Evolutionary conservation across 2,888 invertebrate species (phyloP).

Genomic region (Lepidocyrtoides sp.): DNA sequence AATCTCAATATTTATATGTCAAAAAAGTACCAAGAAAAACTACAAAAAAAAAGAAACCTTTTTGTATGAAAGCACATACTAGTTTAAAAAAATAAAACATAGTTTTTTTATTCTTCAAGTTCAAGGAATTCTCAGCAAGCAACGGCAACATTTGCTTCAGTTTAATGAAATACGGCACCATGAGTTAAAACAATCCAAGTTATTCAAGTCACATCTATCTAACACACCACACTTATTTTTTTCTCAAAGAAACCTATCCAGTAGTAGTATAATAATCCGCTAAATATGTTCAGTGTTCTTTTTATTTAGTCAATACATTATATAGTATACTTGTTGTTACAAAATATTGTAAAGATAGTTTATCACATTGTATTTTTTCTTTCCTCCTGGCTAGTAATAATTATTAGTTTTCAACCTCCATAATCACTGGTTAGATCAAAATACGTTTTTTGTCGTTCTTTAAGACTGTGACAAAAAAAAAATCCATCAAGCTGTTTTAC

Average conservation of each 20-base stretch:
- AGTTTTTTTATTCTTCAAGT: constrained; percentile 37
- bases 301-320: not conserved
- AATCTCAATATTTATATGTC: constrained; percentile 12
- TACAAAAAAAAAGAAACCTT: constrained; percentile 4
- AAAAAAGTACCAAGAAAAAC: constrained; percentile 35
- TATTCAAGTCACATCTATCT: constrained; percentile 1
- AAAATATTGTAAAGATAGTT: not conserved
- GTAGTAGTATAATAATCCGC: not conserved
- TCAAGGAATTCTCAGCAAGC: constrained; percentile 53
- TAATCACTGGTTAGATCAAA: too few species aligned
- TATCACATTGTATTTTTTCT: not conserved
- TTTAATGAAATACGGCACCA: constrained; percentile 12
- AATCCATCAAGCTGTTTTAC: not conserved
- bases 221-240: constrained; percentile 3
- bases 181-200: not conserved
- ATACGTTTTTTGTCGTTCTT: not conserved
- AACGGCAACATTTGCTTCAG: constrained; percentile 37
- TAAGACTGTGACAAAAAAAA: not conserved
- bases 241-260: not conserved
- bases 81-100: not conserved
- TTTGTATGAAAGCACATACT: not conserved
- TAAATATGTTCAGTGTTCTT: constrained; percentile 32
- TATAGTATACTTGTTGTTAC: constrained; percentile 21
- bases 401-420: not conserved
- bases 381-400: not conserved